A percentile compares a stretch with the other conserved stretches of the same genome.
Evolutionary conservation across 2,797 vertebrate genomes (phyloP).

Genomic region (Anguilla marmorata): DNA sequence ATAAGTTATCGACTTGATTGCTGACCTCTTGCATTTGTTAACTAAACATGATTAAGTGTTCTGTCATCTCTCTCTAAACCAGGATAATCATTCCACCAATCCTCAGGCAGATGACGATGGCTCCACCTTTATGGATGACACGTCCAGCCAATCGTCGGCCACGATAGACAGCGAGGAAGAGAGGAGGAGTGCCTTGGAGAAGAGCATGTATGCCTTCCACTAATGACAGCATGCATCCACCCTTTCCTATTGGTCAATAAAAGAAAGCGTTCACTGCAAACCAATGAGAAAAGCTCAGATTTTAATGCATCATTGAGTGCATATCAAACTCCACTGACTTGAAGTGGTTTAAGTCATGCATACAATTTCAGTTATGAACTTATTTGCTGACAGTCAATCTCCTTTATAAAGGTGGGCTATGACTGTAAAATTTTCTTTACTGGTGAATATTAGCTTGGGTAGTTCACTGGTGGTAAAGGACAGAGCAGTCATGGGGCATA

Average conservation of each 20-base stretch:
- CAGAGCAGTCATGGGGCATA: neutral
- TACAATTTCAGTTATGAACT: neutral
- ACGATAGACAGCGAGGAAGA: slow-evolving; percentile 74
- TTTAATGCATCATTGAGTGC: neutral
- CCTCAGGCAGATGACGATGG: slow-evolving; percentile 55
- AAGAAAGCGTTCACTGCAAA: neutral
- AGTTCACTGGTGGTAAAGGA: neutral
- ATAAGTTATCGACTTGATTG: neutral
- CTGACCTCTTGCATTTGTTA: neutral
- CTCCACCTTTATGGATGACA: slow-evolving; percentile 54
- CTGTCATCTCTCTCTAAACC: slow-evolving; percentile 35
- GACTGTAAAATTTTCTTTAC: neutral
- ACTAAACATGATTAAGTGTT: neutral
- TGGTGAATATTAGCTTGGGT: neutral
- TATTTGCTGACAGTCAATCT: neutral
- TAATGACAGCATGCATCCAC: neutral
- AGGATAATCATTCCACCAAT: slow-evolving; percentile 56
- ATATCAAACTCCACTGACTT: neutral
- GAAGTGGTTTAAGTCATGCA: neutral
- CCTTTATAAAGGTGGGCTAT: neutral
- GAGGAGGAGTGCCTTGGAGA: slow-evolving; percentile 77
- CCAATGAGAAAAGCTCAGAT: neutral
- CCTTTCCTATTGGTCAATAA: neutral
- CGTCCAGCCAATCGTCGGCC: slow-evolving; percentile 58
- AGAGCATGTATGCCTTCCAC: slow-evolving; percentile 79